phyloP scores from a whole-genome alignment of 1,140 invertebrate genomes.

The Aphelinus certus region DNA sequence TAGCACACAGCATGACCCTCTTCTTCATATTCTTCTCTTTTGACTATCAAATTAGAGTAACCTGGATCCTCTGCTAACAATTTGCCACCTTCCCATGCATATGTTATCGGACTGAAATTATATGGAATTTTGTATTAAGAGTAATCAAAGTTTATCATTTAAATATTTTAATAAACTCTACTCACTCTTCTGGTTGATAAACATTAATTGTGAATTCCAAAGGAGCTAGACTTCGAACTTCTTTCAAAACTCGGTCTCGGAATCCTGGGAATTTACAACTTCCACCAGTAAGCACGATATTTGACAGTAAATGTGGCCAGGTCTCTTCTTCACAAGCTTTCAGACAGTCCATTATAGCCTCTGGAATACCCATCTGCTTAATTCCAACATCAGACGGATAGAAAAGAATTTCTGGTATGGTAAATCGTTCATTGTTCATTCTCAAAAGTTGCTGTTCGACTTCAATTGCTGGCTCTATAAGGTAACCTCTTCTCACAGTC shows the following conservation, averaged over 20 bases:
- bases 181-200: conserved; percentile 75
- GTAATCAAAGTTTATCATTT: not conserved
- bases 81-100: conserved; percentile 89
- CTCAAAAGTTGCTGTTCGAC: conserved; percentile 81
- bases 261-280: conserved; percentile 87
- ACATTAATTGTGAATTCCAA: conserved; percentile 80
- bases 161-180: conserved; percentile 26
- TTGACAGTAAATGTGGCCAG: conserved; percentile 83
- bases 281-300: conserved; percentile 94
- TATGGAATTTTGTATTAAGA: conserved; percentile 19
- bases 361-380: conserved; percentile 92
- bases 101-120: conserved; percentile 77
- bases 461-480: conserved; percentile 70
- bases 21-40: conserved; percentile 89
- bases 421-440: conserved; percentile 92
- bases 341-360: conserved; percentile 84
- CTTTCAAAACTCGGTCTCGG: conserved; percentile 80
- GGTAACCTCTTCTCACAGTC: conserved; percentile 82
- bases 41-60: conserved; percentile 78
- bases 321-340: conserved; percentile 79
- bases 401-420: conserved; percentile 95
- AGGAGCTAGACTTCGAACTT: conserved; percentile 81
- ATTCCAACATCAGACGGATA: conserved; percentile 95
- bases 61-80: conserved; percentile 77
- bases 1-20: conserved; percentile 76